Evolutionary conservation across 2,888 invertebrate species (phyloP).

Genomic region (Timema cristinae): DNA sequence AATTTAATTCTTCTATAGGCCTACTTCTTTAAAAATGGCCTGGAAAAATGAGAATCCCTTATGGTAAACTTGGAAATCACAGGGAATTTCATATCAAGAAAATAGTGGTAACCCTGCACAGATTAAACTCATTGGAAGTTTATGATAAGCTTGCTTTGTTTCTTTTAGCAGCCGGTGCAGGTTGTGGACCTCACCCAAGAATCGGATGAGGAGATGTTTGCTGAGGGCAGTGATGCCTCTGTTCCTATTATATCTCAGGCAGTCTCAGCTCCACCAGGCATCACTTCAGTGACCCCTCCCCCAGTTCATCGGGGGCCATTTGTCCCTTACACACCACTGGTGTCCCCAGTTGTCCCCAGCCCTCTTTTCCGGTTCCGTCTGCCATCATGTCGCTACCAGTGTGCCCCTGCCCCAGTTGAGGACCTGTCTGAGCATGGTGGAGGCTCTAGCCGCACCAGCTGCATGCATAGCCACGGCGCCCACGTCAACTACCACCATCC

Average conservation of each 20-base stretch:
- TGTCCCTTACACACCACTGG: constrained; percentile 18
- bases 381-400: constrained; percentile 30
- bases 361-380: constrained; percentile 15
- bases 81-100: too few relatives aligned
- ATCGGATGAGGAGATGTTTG: constrained; percentile 49
- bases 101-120: too few relatives aligned
- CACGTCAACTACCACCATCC: too few relatives aligned
- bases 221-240: constrained; percentile 15
- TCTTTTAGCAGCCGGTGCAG: constrained; percentile 43
- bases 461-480: too few relatives aligned
- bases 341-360: background rate
- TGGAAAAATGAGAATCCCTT: too few relatives aligned
- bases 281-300: constrained; percentile 9
- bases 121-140: too few relatives aligned
- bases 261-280: background rate
- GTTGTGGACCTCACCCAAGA: constrained; percentile 58
- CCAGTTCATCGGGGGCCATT: constrained; percentile 5
- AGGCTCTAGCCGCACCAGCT: too few relatives aligned
- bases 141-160: too few relatives aligned
- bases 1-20: too few relatives aligned
- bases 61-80: too few relatives aligned
- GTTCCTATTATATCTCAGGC: background rate
- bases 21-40: too few relatives aligned
- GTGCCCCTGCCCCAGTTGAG: background rate
- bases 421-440: too few relatives aligned